A percentile compares a stretch with the other conserved stretches of the same genome.
These are phyloP conservation scores for Ficedula albicollis DNA, from an alignment of 2,797 vertebrate species.

Conservation along the genomic window DNA sequence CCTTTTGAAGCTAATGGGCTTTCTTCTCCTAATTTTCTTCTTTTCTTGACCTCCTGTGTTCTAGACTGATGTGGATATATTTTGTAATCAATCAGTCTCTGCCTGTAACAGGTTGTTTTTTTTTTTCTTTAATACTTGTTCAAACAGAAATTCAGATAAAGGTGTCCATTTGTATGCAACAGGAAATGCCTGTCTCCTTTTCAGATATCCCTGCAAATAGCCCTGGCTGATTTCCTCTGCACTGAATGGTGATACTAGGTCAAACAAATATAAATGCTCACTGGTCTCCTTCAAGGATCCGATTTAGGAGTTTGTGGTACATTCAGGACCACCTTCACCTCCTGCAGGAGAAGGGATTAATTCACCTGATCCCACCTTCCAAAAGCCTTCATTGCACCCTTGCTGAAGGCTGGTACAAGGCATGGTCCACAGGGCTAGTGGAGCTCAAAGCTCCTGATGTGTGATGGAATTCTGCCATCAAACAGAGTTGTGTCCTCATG, in stretches of 20 bases:
- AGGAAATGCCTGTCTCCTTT: constrained; percentile 76
- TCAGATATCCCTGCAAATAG: constrained; percentile 74
- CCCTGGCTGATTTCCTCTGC: constrained; percentile 46
- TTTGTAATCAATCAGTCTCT: constrained; percentile 74
- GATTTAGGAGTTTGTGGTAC: neutral
- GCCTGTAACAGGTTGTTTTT: constrained; percentile 38
- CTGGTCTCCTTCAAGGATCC: neutral
- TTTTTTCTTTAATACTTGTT: constrained; percentile 72
- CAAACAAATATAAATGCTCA: constrained; percentile 7
- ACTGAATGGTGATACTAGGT: neutral
- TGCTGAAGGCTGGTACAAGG: accelerated
- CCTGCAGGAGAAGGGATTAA: neutral
- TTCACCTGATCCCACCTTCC: accelerated
- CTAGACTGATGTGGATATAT: constrained; percentile 61
- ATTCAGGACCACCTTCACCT: neutral
- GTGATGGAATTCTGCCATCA: neutral
- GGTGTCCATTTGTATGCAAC: constrained; percentile 71
- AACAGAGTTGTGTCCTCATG: neutral
- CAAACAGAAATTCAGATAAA: constrained; percentile 80
- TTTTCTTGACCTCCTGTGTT: constrained; percentile 61
- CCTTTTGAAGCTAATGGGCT: constrained; percentile 52
- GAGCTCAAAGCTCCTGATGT: neutral
- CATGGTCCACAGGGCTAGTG: neutral
- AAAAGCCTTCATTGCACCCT: neutral
- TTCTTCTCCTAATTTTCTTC: constrained; percentile 47